Base-by-base conservation (phyloP, 2,113 vertebrate species). In the Bubo blakistoni region DNA sequence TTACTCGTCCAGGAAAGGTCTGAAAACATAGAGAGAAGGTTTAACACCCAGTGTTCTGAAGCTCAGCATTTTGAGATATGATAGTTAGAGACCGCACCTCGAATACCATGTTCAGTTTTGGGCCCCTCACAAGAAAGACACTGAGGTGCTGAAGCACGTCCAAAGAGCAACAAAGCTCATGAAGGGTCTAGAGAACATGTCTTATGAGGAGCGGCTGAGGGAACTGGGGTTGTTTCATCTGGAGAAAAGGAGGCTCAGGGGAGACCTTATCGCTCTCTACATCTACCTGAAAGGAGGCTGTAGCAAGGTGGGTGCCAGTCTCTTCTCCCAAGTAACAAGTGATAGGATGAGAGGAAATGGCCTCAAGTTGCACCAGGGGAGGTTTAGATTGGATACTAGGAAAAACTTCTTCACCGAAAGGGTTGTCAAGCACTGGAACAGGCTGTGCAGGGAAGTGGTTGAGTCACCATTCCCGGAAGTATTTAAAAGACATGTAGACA, bases 291-390 rank as follows among this genome's bases (percentile, higher is more conserved):
- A 76, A 34, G n/a, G 52, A 58, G 24, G 24, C 3, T 51, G 62
- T 24, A 16, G 15, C 1, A 2, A 86, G 27, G 21, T 22, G 11
- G 17, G 4, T 7, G 16, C 22, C 0, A 1, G 34, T 29, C 38
- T 83, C 57, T 59, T 71, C 36, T 40, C 22, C 8, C 30, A 59
- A 16, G 44, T 20, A 25, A 17, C 19, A 21, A 30, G 61, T 0
- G 4, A 16, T 8, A 38, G 18, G 51, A 66, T 3, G 1, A 77
- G 30, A 61, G 12, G 5, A 44, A 78, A 69, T 2, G 4, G 42
- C 36, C n/a, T 63, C 49, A 57, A 42, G 42, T 44, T 51, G 42
- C 1, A 1, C 26, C 30, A 57, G 9, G 4, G 14, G 6, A 72
- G 51, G 13, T 51, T 58, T 51, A 34, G 16, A 32, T 27, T 19